phyloP scores from a whole-genome alignment of 1,140 invertebrate genomes.

The Cydia splendana region DNA sequence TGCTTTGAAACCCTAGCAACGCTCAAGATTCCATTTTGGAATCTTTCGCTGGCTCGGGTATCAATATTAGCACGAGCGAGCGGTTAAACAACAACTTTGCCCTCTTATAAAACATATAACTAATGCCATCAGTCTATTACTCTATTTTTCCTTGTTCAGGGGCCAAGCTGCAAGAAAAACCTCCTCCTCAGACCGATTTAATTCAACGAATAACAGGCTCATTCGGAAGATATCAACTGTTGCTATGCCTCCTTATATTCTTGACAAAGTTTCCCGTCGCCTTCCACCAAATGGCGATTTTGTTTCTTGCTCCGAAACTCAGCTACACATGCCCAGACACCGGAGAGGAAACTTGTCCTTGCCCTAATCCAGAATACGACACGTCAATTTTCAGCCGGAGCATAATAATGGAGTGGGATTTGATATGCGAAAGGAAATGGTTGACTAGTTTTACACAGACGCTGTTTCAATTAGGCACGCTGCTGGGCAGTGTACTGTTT shows the following conservation, averaged over 20 bases:
- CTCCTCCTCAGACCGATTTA: slow-evolving; percentile 59
- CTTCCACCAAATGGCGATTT: slow-evolving; percentile 85
- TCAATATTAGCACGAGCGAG: too few species aligned
- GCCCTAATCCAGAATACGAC: slow-evolving; percentile 81
- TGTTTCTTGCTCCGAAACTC: slow-evolving; percentile 83
- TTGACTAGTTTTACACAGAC: slow-evolving; percentile 85
- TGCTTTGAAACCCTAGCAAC: too few species aligned
- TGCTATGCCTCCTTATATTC: slow-evolving; percentile 82
- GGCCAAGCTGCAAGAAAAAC: slow-evolving; percentile 30
- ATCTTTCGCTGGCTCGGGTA: too few species aligned
- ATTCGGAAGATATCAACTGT: slow-evolving; percentile 86
- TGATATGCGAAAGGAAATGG: slow-evolving; percentile 84
- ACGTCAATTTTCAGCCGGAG: slow-evolving; percentile 84
- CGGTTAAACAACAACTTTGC: too few species aligned
- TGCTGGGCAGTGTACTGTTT: slow-evolving; percentile 72
- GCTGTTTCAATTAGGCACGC: slow-evolving; percentile 71
- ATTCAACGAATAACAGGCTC: slow-evolving; percentile 82
- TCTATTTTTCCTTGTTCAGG: slow-evolving; percentile 43
- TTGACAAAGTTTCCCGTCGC: slow-evolving; percentile 86
- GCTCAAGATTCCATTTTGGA: too few species aligned
- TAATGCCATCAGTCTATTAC: too few species aligned
- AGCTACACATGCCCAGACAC: slow-evolving; percentile 68
- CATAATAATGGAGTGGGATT: slow-evolving; percentile 86
- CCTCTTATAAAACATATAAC: too few species aligned
- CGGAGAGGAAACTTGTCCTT: slow-evolving; percentile 72